phyloP scores from a whole-genome alignment of 1,140 invertebrate species.

The Nephila pilipes region DNA sequence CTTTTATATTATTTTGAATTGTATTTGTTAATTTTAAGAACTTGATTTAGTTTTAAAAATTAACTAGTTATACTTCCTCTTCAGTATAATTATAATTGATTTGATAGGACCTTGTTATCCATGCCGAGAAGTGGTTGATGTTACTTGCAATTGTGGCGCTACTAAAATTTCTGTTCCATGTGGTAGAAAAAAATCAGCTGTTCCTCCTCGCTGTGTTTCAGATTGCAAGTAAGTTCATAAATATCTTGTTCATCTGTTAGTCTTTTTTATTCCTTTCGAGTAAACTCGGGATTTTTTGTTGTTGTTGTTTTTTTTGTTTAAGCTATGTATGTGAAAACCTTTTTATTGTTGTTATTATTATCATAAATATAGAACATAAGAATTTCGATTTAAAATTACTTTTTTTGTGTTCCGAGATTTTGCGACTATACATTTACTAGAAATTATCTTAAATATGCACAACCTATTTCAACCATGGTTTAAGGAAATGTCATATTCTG shows the following conservation, averaged over 20 bases:
- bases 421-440: no score
- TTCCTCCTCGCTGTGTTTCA: conserved; percentile 86
- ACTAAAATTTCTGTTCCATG: conserved; percentile 92
- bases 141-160: conserved; percentile 91
- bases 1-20: no score
- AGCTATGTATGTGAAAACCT: neutral
- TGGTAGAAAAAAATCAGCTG: conserved; percentile 88
- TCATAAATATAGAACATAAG: no score
- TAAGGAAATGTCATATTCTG: no score
- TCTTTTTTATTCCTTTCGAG: neutral
- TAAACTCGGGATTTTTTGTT: no score
- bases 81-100: neutral
- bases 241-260: neutral
- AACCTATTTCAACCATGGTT: no score
- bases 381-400: no score
- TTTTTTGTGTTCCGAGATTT: no score
- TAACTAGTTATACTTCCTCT: conserved; percentile 43
- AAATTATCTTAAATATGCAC: no score
- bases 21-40: no score
- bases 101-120: conserved; percentile 92
- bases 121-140: conserved; percentile 88
- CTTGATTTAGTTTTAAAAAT: neutral
- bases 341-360: neutral
- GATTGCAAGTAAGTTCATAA: conserved; percentile 85
- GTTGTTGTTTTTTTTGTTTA: no score